A percentile compares a stretch with the other conserved stretches of the same genome.
These are phyloP conservation scores for Drosophila silvestris DNA, from an alignment of 2,888 invertebrate genomes.

Conservation along the genomic window DNA sequence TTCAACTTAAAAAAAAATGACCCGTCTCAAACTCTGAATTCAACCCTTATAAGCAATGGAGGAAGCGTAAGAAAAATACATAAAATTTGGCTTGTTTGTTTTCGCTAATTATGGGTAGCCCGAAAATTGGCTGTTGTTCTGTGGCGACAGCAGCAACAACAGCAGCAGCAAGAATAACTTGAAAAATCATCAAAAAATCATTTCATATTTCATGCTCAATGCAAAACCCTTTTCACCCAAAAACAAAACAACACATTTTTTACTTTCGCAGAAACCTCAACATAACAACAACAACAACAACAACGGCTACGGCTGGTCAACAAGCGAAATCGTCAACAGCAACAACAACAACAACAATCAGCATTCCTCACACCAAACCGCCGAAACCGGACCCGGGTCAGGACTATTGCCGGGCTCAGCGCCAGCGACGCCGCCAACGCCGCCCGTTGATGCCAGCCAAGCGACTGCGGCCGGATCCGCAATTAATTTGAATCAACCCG, in stretches of 20 bases:
- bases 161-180: constrained; percentile 8
- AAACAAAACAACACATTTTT: constrained; percentile 45
- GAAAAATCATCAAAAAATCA: constrained; percentile 66
- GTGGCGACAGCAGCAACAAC: constrained; percentile 15
- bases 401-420: constrained; percentile 48
- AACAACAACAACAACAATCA: constrained; percentile 54
- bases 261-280: constrained; percentile 67
- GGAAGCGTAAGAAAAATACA: constrained; percentile 37
- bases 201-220: constrained; percentile 64
- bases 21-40: constrained; percentile 19
- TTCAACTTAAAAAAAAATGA: constrained; percentile 9
- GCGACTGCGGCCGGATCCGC: constrained; percentile 57
- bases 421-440: constrained; percentile 69
- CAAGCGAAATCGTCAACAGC: constrained; percentile 51
- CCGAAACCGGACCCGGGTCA: constrained; percentile 43
- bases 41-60: constrained; percentile 19
- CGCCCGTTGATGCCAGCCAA: constrained; percentile 57
- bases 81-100: constrained; percentile 57
- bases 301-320: constrained; percentile 64
- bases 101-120: constrained; percentile 58
- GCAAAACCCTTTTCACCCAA: constrained; percentile 59
- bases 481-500: constrained; percentile 79
- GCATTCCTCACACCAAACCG: constrained; percentile 39
- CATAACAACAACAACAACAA: constrained; percentile 50
- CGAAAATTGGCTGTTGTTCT: constrained; percentile 19